A percentile compares a stretch with the other conserved stretches of the same genome.
Conservation (phyloP, 2,113 vertebrate genomes). For the Semicossyphus pulcher region DNA sequence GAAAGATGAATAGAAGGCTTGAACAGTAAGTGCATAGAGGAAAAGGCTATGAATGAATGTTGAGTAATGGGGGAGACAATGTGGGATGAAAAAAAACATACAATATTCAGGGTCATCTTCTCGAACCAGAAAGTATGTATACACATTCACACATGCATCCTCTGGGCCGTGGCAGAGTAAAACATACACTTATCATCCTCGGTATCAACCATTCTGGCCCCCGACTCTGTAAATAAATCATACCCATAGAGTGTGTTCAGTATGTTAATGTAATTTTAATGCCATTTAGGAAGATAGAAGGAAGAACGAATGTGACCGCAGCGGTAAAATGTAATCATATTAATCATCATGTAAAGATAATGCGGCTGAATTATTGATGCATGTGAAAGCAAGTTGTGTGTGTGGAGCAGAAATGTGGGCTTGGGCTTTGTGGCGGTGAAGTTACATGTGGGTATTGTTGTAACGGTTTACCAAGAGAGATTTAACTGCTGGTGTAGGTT, state of each 20-base stretch:
- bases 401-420: constrained; percentile 21
- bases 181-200: constrained; percentile 41
- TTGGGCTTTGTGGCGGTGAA: constrained; percentile 13
- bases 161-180: constrained; percentile 26
- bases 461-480: constrained; percentile 10
- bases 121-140: constrained; percentile 5
- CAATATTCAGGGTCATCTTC: constrained; percentile 7
- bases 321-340: constrained; percentile 60
- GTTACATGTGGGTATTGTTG: constrained; percentile 6
- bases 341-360: constrained; percentile 70
- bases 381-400: constrained; percentile 55
- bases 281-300: constrained; percentile 50
- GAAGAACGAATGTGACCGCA: constrained; percentile 36
- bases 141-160: constrained; percentile 10
- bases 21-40: neutral
- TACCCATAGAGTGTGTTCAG: constrained; percentile 44
- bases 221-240: constrained; percentile 64
- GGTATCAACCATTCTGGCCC: constrained; percentile 34
- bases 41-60: neutral
- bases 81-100: neutral
- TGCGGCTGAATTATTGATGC: constrained; percentile 72
- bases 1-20: neutral
- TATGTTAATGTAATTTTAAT: constrained; percentile 71
- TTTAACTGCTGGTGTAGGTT: neutral
- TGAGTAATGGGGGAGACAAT: neutral